These are phyloP conservation scores for Paracanthobrama guichenoti DNA, from an alignment of 2,113 vertebrate species.

Conservation along the genomic window DNA sequence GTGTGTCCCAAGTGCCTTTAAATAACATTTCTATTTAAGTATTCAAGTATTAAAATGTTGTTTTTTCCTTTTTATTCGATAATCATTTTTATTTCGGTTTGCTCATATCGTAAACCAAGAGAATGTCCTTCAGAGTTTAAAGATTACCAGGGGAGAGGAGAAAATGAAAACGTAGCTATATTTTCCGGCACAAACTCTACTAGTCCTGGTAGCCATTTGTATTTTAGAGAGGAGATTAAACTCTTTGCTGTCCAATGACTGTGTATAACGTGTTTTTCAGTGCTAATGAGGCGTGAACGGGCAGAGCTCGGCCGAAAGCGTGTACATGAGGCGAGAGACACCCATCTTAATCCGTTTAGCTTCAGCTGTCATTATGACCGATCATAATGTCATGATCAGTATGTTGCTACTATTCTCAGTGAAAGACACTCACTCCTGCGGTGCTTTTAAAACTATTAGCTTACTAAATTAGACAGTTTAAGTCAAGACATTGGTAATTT, in stretches of 20 bases:
- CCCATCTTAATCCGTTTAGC: conserved; percentile 31
- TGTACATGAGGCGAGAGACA: conserved; percentile 54
- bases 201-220: conserved; percentile 7
- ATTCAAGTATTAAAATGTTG: neutral
- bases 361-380: conserved; percentile 45
- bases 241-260: conserved; percentile 73
- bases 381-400: conserved; percentile 24
- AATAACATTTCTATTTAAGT: neutral
- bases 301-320: conserved; percentile 61
- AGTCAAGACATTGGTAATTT: conserved; percentile 46
- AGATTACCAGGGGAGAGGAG: neutral
- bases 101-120: neutral
- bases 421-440: conserved; percentile 37
- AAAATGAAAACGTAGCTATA: neutral
- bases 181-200: conserved; percentile 24
- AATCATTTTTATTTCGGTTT: neutral
- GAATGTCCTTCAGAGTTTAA: neutral
- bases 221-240: conserved; percentile 68
- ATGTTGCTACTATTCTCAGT: conserved; percentile 12
- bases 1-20: too few relatives aligned
- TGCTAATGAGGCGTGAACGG: conserved; percentile 65
- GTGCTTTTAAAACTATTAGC: neutral
- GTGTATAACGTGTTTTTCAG: conserved; percentile 72
- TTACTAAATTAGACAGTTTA: neutral
- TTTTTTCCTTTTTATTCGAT: neutral